Evolutionary conservation across 2,888 invertebrate species (phyloP).

Genomic region (Rhingia rostrata): DNA sequence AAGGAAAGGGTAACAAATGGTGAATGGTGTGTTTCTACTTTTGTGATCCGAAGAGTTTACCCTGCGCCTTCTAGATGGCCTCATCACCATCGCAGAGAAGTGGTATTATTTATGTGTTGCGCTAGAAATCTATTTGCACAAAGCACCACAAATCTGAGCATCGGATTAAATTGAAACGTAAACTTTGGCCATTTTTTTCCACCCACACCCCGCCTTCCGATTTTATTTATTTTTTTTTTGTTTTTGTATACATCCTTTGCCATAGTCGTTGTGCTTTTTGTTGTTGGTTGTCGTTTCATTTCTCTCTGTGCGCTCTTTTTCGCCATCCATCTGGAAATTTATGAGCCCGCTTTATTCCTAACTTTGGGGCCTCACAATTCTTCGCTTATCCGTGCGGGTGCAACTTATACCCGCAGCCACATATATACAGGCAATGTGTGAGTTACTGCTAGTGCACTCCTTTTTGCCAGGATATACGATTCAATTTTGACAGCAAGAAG

Average conservation of each 20-base stretch:
- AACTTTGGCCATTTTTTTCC: slow-evolving; percentile 77
- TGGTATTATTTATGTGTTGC: slow-evolving; percentile 81
- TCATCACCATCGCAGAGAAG: slow-evolving; percentile 40
- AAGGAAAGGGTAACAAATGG: slow-evolving; percentile 66
- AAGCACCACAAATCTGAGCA: slow-evolving; percentile 81
- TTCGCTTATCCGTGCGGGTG: slow-evolving; percentile 69
- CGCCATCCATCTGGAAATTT: slow-evolving; percentile 81
- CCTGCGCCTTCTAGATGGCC: slow-evolving; percentile 7
- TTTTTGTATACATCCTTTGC: neutral
- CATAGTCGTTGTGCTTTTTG: neutral
- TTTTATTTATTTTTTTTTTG: slow-evolving; percentile 36
- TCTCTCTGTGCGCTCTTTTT: slow-evolving; percentile 50
- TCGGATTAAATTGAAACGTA: slow-evolving; percentile 80
- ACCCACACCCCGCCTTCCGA: slow-evolving; percentile 4
- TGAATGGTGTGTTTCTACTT: slow-evolving; percentile 29
- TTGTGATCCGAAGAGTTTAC: slow-evolving; percentile 38
- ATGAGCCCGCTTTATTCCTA: slow-evolving; percentile 82
- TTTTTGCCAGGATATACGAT: slow-evolving; percentile 76
- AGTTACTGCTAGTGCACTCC: slow-evolving; percentile 60
- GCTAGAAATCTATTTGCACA: slow-evolving; percentile 82
- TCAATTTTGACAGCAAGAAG: slow-evolving; percentile 82
- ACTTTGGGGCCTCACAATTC: slow-evolving; percentile 76
- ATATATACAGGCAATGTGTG: slow-evolving; percentile 31
- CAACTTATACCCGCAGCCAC: neutral
- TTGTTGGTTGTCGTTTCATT: slow-evolving; percentile 40